Percentiles rank a stretch among this genome's conserved stretches.
Conservation (phyloP, 2,888 invertebrate species). For the Polyploca ridens region DNA sequence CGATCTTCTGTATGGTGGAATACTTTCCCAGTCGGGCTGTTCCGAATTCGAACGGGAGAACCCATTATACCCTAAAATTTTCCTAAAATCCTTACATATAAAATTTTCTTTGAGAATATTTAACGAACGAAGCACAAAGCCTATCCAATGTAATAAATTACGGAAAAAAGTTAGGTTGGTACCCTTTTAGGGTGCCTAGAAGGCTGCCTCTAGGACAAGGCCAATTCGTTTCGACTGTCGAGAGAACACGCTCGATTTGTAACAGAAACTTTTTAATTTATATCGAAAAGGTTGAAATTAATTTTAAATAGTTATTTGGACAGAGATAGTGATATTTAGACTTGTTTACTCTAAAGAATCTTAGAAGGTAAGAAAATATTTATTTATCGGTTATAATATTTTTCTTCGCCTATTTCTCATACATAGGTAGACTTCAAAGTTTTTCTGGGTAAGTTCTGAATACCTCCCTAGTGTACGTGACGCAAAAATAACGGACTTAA, state of each 20-base stretch:
- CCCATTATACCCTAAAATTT: neutral
- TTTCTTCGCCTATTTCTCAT: too few relatives aligned
- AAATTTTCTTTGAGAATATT: neutral
- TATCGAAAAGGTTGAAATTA: neutral
- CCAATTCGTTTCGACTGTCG: conserved; percentile 28
- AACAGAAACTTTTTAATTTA: conserved; percentile 16
- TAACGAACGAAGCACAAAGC: neutral
- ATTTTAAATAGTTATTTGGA: neutral
- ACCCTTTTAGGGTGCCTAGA: conserved; percentile 21
- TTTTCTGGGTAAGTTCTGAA: too few relatives aligned
- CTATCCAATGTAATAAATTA: conserved; percentile 9
- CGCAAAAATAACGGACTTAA: too few relatives aligned
- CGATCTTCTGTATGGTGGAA: too few relatives aligned
- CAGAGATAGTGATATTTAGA: neutral
- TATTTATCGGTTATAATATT: too few relatives aligned
- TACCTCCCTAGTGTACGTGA: too few relatives aligned
- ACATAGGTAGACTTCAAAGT: too few relatives aligned
- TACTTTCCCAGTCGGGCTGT: too few relatives aligned
- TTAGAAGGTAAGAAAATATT: neutral
- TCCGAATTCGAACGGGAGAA: too few relatives aligned
- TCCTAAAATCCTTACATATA: neutral
- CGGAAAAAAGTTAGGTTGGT: conserved; percentile 27
- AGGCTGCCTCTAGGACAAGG: conserved; percentile 20
- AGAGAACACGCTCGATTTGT: conserved; percentile 27
- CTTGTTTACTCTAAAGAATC: neutral